Conservation (phyloP, 1,140 invertebrate species). For the Goniozus legneri region DNA sequence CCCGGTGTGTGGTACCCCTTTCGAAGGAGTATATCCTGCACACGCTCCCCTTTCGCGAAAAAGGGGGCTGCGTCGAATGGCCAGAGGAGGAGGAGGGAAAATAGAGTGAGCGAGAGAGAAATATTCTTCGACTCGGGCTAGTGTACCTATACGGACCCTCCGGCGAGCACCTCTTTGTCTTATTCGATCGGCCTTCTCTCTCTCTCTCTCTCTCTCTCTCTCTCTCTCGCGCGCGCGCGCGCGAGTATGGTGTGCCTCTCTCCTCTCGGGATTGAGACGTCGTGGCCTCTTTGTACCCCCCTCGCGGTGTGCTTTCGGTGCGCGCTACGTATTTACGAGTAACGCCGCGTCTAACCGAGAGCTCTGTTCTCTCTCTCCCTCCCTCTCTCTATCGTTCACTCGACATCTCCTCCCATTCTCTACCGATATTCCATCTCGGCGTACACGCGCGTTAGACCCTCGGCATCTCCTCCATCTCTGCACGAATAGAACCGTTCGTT, state of each 20-base stretch:
- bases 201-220: too few relatives aligned
- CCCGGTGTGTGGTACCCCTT: conserved; percentile 54
- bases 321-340: conserved; percentile 52
- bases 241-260: too few relatives aligned
- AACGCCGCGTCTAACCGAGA: conserved; percentile 44
- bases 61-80: conserved; percentile 24
- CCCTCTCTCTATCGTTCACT: not conserved
- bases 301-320: conserved; percentile 51
- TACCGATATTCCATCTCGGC: conserved; percentile 7
- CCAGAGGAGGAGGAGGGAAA: conserved; percentile 7
- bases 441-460: too few relatives aligned
- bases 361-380: conserved; percentile 15
- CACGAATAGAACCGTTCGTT: too few relatives aligned
- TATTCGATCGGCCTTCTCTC: too few relatives aligned
- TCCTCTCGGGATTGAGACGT: conserved; percentile 56
- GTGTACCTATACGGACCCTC: too few relatives aligned
- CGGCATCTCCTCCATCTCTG: too few relatives aligned
- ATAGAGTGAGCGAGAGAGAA: conserved; percentile 1
- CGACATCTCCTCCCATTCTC: conserved; percentile 7
- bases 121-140: too few relatives aligned
- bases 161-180: too few relatives aligned
- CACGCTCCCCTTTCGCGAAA: conserved; percentile 21
- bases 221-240: too few relatives aligned
- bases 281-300: conserved; percentile 51
- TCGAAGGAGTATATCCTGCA: conserved; percentile 39